These are phyloP conservation scores for Lytechinus variegatus DNA, from an alignment of 35 echinoderm and acorn worm species.

Conservation along the genomic window DNA sequence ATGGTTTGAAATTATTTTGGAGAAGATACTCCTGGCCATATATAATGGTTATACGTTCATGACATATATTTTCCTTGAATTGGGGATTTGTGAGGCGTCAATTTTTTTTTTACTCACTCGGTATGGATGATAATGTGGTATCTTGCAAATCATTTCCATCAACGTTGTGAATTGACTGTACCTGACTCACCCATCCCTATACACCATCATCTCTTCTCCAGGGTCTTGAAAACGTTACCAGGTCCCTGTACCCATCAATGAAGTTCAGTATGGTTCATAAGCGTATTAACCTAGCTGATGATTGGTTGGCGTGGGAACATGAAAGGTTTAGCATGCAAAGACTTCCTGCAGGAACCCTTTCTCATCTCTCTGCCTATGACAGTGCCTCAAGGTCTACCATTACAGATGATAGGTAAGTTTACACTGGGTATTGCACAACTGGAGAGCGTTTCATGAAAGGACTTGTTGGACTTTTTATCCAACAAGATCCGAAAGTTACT, in stretches of 20 bases:
- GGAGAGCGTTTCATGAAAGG: too few species aligned
- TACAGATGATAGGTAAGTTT: conserved; percentile 85
- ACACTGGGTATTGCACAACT: too few species aligned
- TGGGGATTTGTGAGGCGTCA: too few species aligned
- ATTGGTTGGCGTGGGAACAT: conserved; percentile 96
- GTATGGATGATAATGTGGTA: too few species aligned
- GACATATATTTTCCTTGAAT: too few species aligned
- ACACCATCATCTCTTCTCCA: conserved; percentile 6
- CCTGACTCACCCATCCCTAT: not conserved
- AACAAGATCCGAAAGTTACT: too few species aligned
- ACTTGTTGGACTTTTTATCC: too few species aligned
- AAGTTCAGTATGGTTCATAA: conserved; percentile 98
- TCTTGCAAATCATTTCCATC: not conserved
- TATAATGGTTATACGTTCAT: too few species aligned
- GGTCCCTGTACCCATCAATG: conserved; percentile 73
- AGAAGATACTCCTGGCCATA: too few species aligned
- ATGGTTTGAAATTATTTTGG: too few species aligned
- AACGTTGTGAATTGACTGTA: not conserved
- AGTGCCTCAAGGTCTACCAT: conserved; percentile 69
- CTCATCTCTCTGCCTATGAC: conserved; percentile 66
- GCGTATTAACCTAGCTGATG: conserved; percentile 95
- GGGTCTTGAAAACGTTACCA: conserved; percentile 69
- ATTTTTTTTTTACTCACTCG: too few species aligned
- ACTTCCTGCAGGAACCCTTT: conserved; percentile 83
- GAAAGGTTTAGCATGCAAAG: conserved; percentile 93